phyloP scores from a whole-genome alignment of 2,797 vertebrate species.

The Lates japonicus region DNA sequence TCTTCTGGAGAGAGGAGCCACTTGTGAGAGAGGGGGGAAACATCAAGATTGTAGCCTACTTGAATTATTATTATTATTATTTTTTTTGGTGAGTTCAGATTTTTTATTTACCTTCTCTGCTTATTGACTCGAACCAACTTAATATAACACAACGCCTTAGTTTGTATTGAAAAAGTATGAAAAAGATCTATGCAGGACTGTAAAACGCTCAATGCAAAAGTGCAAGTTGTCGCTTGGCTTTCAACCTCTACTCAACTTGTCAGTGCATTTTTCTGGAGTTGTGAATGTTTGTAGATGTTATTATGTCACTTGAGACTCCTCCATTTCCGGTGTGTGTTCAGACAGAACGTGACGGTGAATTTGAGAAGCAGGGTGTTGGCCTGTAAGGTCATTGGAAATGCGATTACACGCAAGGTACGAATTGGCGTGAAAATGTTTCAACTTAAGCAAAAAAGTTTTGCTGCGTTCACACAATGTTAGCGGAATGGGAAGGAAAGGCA shows the following conservation, averaged over 20 bases:
- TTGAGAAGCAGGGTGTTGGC: background rate
- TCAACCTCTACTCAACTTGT: conserved; percentile 77
- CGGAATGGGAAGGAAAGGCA: background rate
- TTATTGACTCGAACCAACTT: conserved; percentile 80
- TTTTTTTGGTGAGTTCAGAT: conserved; percentile 37
- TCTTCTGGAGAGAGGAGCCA: conserved; percentile 54
- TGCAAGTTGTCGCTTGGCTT: conserved; percentile 82
- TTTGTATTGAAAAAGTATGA: conserved; percentile 80
- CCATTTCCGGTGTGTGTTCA: conserved; percentile 39
- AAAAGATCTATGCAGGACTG: conserved; percentile 89
- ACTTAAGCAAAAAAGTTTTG: background rate
- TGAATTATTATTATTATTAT: conserved; percentile 74
- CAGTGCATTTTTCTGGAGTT: conserved; percentile 72
- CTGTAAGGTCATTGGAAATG: background rate
- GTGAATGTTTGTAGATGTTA: conserved; percentile 63
- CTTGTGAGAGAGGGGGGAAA: conserved; percentile 67
- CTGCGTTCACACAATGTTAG: background rate
- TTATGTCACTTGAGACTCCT: conserved; percentile 53
- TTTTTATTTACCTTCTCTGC: conserved; percentile 70
- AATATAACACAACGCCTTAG: conserved; percentile 86
- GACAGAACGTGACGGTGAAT: conserved; percentile 28
- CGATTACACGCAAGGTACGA: fast-evolving
- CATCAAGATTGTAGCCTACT: conserved; percentile 85
- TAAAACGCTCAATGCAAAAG: conserved; percentile 86
- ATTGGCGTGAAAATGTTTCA: background rate